Evolutionary conservation across 2,888 invertebrate species (phyloP).

Genomic region (Hyalella azteca): DNA sequence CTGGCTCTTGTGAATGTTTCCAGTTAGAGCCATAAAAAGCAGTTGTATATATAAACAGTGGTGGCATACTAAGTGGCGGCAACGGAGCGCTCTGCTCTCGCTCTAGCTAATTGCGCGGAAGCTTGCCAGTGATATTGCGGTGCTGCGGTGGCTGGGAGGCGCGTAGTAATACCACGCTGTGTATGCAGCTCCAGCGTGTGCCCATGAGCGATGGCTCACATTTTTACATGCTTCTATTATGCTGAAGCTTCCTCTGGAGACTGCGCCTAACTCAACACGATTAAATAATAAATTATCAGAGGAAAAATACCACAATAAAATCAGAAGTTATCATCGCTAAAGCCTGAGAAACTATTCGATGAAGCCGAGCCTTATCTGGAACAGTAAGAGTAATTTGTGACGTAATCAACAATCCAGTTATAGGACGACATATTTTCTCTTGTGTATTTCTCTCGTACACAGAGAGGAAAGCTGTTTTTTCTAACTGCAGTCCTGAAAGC

Average conservation of each 20-base stretch:
- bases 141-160: constrained; percentile 17
- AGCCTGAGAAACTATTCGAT: constrained; percentile 20
- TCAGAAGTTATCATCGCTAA: constrained; percentile 15
- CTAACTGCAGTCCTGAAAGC: not conserved
- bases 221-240: constrained; percentile 32
- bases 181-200: constrained; percentile 30
- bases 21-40: constrained; percentile 34
- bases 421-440: not conserved
- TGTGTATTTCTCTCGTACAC: not conserved
- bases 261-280: constrained; percentile 22
- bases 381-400: not conserved
- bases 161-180: constrained; percentile 37
- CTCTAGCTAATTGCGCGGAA: constrained; percentile 40
- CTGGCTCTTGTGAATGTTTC: constrained; percentile 36
- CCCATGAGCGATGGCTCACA: constrained; percentile 31
- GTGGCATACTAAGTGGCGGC: constrained; percentile 38
- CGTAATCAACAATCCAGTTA: constrained; percentile 4
- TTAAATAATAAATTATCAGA: constrained; percentile 22
- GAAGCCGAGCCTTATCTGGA: constrained; percentile 3
- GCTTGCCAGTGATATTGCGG: constrained; percentile 38
- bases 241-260: constrained; percentile 31
- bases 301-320: constrained; percentile 26
- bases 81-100: constrained; percentile 13
- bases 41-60: constrained; percentile 34
- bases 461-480: not conserved